Evolutionary conservation across 2,113 vertebrate species (phyloP).

Genomic region (Tragelaphus strepsiceros): DNA sequence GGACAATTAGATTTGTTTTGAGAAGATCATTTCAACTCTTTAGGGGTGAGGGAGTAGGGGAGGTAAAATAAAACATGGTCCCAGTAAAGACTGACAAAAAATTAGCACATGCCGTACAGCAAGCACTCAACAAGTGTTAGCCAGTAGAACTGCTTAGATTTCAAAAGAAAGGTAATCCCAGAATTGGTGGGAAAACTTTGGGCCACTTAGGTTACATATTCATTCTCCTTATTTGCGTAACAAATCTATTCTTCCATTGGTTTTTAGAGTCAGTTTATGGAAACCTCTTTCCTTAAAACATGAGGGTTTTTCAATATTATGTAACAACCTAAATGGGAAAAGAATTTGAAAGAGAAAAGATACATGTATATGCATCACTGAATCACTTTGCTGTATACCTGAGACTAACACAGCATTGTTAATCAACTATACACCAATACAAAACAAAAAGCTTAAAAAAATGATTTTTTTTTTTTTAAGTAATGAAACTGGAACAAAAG

Average conservation of each 20-base stretch:
- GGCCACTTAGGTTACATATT: background rate
- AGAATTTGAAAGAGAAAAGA: background rate
- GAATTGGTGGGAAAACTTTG: background rate
- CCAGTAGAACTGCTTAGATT: background rate
- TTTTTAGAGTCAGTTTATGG: background rate
- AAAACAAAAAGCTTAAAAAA: background rate
- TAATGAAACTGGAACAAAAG: background rate
- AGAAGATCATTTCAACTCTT: background rate
- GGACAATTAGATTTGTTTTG: background rate
- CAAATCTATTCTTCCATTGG: background rate
- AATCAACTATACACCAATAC: background rate
- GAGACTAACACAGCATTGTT: background rate
- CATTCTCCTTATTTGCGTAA: background rate
- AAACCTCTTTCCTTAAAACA: background rate
- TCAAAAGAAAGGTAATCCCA: background rate
- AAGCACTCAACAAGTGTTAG: background rate
- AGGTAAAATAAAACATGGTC: background rate
- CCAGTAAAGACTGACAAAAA: background rate
- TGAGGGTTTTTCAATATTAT: background rate
- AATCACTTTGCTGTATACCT: background rate
- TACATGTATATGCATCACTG: background rate
- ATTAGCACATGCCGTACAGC: background rate
- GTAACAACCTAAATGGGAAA: background rate
- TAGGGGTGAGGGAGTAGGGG: background rate
- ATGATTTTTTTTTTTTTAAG: background rate